These are phyloP conservation scores for Pollenia amentaria DNA, from an alignment of 2,888 invertebrate genomes.

Conservation along the genomic window DNA sequence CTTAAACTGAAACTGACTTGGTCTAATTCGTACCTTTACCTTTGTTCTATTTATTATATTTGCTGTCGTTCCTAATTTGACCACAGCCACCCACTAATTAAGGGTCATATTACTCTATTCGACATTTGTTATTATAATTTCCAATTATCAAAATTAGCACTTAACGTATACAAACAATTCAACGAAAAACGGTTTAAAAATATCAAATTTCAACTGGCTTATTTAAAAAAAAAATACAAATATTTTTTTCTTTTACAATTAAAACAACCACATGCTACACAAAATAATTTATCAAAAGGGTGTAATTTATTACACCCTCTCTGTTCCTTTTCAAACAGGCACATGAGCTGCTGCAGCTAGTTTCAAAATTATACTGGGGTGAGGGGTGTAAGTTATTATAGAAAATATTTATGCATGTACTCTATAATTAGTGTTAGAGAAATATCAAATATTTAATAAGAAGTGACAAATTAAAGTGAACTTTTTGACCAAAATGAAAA, in stretches of 20 bases:
- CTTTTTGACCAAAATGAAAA: constrained; percentile 3
- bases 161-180: constrained; percentile 52
- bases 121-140: constrained; percentile 51
- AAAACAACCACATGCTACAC: constrained; percentile 61
- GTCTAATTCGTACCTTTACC: too few relatives aligned
- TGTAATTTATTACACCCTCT: constrained; percentile 60
- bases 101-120: constrained; percentile 40
- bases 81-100: constrained; percentile 65
- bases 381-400: constrained; percentile 49
- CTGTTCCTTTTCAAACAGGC: not conserved
- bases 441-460: constrained; percentile 54
- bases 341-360: constrained; percentile 33
- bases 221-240: too few relatives aligned
- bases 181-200: constrained; percentile 14
- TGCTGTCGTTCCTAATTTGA: not conserved
- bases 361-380: too few relatives aligned
- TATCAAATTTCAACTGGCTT: constrained; percentile 63
- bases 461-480: constrained; percentile 63
- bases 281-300: constrained; percentile 63
- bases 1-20: too few relatives aligned
- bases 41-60: too few relatives aligned
- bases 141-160: constrained; percentile 70
- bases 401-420: constrained; percentile 49
- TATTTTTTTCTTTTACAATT: constrained; percentile 8
- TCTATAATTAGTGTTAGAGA: constrained; percentile 48